phyloP scores from a whole-genome alignment of 2,113 vertebrate species.

The Calypte anna region DNA sequence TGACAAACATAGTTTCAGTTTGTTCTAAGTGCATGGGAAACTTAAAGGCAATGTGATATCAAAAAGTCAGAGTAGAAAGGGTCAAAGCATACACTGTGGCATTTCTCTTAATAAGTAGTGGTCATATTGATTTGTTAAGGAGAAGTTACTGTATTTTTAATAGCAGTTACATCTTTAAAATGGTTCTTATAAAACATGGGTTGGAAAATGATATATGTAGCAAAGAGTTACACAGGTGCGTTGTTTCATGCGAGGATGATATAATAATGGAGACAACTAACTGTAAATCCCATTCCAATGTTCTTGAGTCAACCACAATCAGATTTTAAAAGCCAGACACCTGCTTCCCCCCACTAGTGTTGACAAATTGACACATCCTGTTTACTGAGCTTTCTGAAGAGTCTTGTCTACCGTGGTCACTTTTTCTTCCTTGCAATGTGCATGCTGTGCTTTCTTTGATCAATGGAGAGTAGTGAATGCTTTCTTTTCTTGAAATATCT shows the following conservation, averaged over 20 bases:
- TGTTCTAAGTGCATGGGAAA: neutral
- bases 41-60: neutral
- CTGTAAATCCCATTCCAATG: neutral
- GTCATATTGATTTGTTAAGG: neutral
- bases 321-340: neutral
- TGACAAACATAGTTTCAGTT: neutral
- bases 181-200: neutral
- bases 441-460: neutral
- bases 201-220: neutral
- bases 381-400: neutral
- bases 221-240: neutral
- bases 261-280: neutral
- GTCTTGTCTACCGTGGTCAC: neutral
- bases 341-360: fast-evolving
- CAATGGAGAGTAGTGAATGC: neutral
- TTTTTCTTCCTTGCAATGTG: neutral
- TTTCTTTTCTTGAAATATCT: neutral
- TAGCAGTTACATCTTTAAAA: neutral
- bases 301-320: neutral
- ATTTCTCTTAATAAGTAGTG: neutral
- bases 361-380: fast-evolving
- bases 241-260: neutral
- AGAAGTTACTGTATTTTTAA: neutral
- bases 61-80: neutral
- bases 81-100: neutral